These are phyloP conservation scores for Ageneiosus marmoratus DNA, from an alignment of 2,113 vertebrate genomes.

Conservation along the genomic window DNA sequence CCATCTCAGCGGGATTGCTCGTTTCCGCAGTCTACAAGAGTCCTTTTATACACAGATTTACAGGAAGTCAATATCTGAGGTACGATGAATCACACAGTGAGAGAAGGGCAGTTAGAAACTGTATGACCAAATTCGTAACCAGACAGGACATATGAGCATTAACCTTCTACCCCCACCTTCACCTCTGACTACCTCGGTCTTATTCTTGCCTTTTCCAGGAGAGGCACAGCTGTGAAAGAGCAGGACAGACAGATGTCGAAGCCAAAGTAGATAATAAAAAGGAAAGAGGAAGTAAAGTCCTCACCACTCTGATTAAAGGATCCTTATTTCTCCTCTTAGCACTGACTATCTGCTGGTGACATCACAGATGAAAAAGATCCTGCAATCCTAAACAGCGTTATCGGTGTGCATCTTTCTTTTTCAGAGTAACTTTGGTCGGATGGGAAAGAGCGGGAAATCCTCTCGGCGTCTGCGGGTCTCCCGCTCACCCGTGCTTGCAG, in stretches of 20 bases:
- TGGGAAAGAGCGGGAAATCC: constrained; percentile 30
- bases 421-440: constrained; percentile 47
- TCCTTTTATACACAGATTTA: constrained; percentile 10
- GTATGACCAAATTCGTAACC: not conserved
- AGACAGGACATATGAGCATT: not conserved
- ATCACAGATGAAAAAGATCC: not conserved
- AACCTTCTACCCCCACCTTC: not conserved
- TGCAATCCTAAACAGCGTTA: constrained; percentile 25
- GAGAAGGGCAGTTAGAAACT: not conserved
- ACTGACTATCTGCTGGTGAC: constrained; percentile 10
- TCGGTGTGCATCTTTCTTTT: not conserved
- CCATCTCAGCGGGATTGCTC: constrained; percentile 58
- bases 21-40: not conserved
- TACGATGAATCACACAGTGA: not conserved
- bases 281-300: constrained; percentile 35
- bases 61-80: not conserved
- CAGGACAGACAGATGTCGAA: constrained; percentile 10
- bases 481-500: constrained; percentile 23
- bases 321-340: constrained; percentile 11
- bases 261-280: constrained; percentile 12
- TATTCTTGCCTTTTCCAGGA: constrained; percentile 1
- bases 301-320: constrained; percentile 31
- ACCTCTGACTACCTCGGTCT: constrained; percentile 1
- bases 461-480: constrained; percentile 12
- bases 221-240: constrained; percentile 21